These are phyloP conservation scores for Yponomeuta plumbellus DNA, from an alignment of 2,888 invertebrate species.

Conservation along the genomic window DNA sequence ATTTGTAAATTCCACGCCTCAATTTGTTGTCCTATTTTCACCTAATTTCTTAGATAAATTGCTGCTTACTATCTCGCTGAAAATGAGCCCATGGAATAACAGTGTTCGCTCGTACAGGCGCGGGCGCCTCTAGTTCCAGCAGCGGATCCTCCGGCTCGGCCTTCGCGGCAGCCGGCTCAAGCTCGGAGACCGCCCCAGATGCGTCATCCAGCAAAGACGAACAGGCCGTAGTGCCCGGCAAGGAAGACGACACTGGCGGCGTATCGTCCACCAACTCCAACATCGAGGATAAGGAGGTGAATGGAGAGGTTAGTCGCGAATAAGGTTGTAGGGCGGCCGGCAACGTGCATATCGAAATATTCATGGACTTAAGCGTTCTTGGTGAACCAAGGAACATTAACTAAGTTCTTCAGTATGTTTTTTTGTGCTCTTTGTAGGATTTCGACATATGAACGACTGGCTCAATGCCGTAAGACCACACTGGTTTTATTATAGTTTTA, in stretches of 20 bases:
- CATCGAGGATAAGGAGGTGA: slow-evolving; percentile 58
- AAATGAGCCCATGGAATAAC: background rate
- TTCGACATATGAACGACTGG: too few relatives aligned
- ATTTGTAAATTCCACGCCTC: too few relatives aligned
- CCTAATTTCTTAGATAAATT: too few relatives aligned
- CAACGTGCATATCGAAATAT: too few relatives aligned
- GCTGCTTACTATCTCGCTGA: too few relatives aligned
- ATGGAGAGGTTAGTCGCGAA: slow-evolving; percentile 53
- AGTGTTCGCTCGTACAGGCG: background rate
- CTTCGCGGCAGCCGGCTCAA: slow-evolving; percentile 48
- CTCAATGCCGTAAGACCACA: too few relatives aligned
- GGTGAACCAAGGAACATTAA: too few relatives aligned
- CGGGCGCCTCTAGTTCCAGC: slow-evolving; percentile 3
- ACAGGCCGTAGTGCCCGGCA: slow-evolving; percentile 20
- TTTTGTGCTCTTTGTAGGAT: too few relatives aligned
- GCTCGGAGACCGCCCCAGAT: slow-evolving; percentile 44
- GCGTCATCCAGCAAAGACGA: slow-evolving; percentile 25
- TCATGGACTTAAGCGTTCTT: too few relatives aligned
- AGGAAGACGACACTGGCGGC: slow-evolving; percentile 62
- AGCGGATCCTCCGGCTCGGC: background rate
- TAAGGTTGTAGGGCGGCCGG: background rate
- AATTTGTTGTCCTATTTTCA: too few relatives aligned
- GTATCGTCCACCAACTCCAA: slow-evolving; percentile 68
- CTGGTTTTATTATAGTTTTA: too few relatives aligned
- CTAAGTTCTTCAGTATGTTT: too few relatives aligned